phyloP scores from a whole-genome alignment of 2,113 vertebrate species.

The Phylloscopus trochilus region DNA sequence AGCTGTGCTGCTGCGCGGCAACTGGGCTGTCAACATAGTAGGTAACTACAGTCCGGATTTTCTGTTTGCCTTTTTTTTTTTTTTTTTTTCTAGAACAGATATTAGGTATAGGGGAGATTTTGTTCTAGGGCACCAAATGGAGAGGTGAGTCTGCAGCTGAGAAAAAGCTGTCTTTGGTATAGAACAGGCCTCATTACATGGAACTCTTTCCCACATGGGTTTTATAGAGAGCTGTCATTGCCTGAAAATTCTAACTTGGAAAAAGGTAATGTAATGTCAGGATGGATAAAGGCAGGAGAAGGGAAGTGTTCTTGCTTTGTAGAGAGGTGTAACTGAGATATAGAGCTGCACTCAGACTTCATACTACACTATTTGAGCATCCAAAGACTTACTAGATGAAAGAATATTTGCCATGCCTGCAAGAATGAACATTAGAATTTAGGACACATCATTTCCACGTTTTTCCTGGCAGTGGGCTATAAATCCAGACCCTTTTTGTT shows the following conservation, averaged over 20 bases:
- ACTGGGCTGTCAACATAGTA: background rate
- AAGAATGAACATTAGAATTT: background rate
- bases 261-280: background rate
- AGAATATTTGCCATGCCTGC: background rate
- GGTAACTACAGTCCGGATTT: background rate
- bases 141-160: background rate
- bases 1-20: background rate
- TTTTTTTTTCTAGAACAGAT: background rate
- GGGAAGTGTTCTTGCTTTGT: background rate
- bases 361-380: background rate
- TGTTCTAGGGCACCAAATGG: background rate
- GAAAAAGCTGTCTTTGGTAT: background rate
- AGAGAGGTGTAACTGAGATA: background rate
- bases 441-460: background rate
- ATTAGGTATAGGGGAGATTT: background rate
- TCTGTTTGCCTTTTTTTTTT: background rate
- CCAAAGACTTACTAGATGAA: background rate
- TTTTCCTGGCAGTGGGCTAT: background rate
- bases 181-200: background rate
- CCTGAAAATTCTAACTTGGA: background rate
- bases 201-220: background rate
- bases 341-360: background rate
- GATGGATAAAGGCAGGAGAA: background rate
- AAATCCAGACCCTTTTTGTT: background rate
- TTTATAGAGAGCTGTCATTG: background rate